A percentile compares a stretch with the other conserved stretches of the same genome.
These are phyloP conservation scores for Aplysia californica DNA, from an alignment of 1,140 invertebrate genomes.

Conservation along the genomic window DNA sequence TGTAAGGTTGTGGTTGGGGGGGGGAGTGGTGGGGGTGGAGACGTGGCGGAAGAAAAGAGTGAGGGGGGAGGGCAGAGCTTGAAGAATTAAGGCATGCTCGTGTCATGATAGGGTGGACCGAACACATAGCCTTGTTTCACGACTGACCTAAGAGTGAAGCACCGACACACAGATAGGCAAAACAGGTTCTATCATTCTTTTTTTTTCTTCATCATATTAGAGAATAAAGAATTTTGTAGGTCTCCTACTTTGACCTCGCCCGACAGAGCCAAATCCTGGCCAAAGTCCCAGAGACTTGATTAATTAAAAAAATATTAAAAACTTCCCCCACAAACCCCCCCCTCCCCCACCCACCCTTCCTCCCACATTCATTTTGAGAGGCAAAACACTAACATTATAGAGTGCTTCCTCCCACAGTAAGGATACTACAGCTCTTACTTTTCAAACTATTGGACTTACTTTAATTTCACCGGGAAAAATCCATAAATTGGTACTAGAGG, in stretches of 20 bases:
- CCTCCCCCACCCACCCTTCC: no score
- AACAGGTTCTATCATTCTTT: neutral
- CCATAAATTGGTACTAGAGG: neutral
- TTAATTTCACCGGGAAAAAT: neutral
- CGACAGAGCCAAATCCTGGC: no score
- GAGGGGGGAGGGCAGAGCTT: neutral
- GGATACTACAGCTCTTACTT: neutral
- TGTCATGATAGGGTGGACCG: no score
- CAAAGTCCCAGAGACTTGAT: no score
- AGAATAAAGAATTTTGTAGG: neutral
- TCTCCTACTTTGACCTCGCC: no score
- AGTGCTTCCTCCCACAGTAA: neutral
- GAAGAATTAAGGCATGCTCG: no score
- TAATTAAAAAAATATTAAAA: no score
- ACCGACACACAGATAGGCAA: neutral
- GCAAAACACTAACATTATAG: neutral
- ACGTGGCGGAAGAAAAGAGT: neutral
- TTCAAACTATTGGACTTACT: neutral
- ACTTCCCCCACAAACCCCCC: no score
- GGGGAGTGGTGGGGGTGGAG: neutral
- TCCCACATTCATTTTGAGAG: neutral
- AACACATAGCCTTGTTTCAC: no score
- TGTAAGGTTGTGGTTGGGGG: neutral
- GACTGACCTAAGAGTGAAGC: no score
- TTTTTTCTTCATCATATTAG: neutral